Percentiles rank a stretch among this genome's conserved stretches.
Conservation (phyloP, 2,797 vertebrate genomes). For the Cetoscarus ocellatus region DNA sequence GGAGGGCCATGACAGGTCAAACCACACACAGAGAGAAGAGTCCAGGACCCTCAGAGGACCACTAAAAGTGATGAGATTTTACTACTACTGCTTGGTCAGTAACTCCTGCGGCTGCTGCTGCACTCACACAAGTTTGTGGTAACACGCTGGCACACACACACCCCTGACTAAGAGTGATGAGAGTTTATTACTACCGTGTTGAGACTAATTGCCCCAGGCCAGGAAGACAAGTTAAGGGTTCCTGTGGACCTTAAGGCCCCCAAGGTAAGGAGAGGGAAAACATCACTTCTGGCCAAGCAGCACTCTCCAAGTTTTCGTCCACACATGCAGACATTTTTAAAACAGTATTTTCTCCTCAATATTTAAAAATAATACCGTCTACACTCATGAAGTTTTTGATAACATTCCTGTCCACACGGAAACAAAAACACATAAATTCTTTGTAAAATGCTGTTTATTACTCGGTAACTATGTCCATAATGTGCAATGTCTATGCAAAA, state of each 20-base stretch:
- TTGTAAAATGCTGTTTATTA: no score
- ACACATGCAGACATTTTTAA: background rate
- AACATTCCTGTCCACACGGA: no score
- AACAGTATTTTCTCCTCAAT: no score
- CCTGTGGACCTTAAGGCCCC: conserved; percentile 69
- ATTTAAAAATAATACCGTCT: no score
- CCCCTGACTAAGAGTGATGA: conserved; percentile 73
- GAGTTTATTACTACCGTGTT: conserved; percentile 84
- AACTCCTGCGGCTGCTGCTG: conserved; percentile 71
- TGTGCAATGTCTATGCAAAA: no score
- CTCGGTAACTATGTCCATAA: no score
- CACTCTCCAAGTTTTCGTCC: conserved; percentile 37
- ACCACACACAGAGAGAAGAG: conserved; percentile 84
- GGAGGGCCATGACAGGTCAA: conserved; percentile 75
- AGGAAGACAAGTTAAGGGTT: conserved; percentile 70
- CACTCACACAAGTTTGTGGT: conserved; percentile 32
- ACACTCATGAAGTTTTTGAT: no score
- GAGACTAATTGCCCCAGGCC: conserved; percentile 69
- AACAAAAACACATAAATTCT: no score
- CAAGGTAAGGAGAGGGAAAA: conserved; percentile 55
- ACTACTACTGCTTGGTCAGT: conserved; percentile 74
- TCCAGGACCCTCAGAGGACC: conserved; percentile 76
- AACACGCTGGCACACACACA: conserved; percentile 66
- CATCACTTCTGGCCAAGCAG: conserved; percentile 43
- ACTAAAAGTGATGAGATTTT: conserved; percentile 83